phyloP scores from a whole-genome alignment of 2,797 vertebrate species.

The Apogon hyalosoma region DNA sequence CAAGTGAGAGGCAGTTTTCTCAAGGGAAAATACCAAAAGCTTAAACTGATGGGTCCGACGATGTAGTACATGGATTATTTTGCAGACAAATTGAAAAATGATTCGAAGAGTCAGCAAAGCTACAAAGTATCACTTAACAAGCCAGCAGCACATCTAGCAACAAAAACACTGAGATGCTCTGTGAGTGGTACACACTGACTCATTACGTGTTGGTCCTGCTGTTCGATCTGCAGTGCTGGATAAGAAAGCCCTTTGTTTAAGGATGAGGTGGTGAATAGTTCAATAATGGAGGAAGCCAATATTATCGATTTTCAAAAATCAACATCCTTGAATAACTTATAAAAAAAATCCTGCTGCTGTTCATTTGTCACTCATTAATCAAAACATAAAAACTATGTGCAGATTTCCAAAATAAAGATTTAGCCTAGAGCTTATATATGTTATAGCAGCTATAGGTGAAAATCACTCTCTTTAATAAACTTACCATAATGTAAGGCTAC shows the following conservation, averaged over 20 bases:
- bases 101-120: conserved; percentile 62
- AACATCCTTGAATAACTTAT: conserved; percentile 17
- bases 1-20: conserved; percentile 18
- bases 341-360: not conserved
- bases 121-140: conserved; percentile 65
- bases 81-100: conserved; percentile 65
- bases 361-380: conserved; percentile 4
- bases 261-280: conserved; percentile 25
- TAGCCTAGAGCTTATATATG: not conserved
- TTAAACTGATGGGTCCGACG: conserved; percentile 18
- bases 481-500: not conserved
- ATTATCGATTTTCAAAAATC: conserved; percentile 4
- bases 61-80: conserved; percentile 52
- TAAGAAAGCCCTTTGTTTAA: conserved; percentile 36
- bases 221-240: conserved; percentile 43
- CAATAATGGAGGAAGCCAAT: conserved; percentile 6
- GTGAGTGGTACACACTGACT: conserved; percentile 53
- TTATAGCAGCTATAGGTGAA: not conserved
- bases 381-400: not conserved
- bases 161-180: conserved; percentile 48
- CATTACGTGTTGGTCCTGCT: conserved; percentile 49
- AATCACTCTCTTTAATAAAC: not conserved
- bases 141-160: conserved; percentile 45
- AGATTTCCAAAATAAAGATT: conserved; percentile 11
- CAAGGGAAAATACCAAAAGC: conserved; percentile 31